Conservation (phyloP, 2,888 invertebrate genomes). For the Lapara coniferarum region DNA sequence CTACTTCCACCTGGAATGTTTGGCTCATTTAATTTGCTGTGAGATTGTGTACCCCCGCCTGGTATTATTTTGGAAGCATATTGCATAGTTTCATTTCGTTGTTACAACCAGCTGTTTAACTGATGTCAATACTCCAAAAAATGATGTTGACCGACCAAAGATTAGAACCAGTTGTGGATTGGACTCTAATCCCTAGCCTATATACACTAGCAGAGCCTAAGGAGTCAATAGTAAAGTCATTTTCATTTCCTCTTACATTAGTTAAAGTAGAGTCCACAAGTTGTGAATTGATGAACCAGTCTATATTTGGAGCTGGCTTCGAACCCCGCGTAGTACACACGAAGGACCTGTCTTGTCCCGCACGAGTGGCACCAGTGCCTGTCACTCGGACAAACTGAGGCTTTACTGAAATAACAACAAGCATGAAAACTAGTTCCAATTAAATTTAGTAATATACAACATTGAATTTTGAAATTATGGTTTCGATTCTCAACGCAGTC, state of each 20-base stretch:
- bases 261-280: constrained; percentile 73
- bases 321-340: constrained; percentile 93
- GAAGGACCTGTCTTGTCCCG: constrained; percentile 88
- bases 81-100: no score
- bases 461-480: no score
- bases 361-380: constrained; percentile 88
- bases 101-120: neutral
- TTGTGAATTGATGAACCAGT: constrained; percentile 89
- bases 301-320: constrained; percentile 91
- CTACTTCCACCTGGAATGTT: constrained; percentile 81
- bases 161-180: no score
- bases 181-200: no score
- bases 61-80: no score
- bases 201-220: no score
- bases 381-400: constrained; percentile 89
- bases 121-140: no score
- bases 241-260: constrained; percentile 51
- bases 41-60: neutral
- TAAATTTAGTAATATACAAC: neutral
- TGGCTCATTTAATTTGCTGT: neutral
- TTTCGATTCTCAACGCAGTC: no score
- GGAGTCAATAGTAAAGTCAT: no score
- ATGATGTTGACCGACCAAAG: no score
- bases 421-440: neutral
- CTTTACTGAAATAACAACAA: constrained; percentile 84